phyloP scores from a whole-genome alignment of 2,888 invertebrate species.

The Holacanthella duospinosa region DNA sequence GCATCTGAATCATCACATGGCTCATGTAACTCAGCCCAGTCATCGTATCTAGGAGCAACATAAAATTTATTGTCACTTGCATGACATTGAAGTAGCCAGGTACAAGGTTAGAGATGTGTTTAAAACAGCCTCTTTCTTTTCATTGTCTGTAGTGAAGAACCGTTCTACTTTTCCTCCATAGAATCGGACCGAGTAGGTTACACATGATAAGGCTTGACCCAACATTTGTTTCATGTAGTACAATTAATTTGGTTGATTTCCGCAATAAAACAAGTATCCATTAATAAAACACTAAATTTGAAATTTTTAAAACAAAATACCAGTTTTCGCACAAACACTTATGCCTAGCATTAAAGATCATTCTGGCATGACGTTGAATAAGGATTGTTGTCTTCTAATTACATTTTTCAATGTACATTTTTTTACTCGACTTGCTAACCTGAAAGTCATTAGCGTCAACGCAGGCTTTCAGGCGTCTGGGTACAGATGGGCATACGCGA shows the following conservation, averaged over 20 bases:
- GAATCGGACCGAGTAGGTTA: constrained; percentile 39
- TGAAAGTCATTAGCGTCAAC: too few species aligned
- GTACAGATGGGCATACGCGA: too few species aligned
- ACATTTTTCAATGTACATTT: too few species aligned
- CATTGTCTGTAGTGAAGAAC: constrained; percentile 80
- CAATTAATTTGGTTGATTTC: constrained; percentile 83
- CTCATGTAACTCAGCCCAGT: constrained; percentile 57
- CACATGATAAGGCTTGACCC: constrained; percentile 63
- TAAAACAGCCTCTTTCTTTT: constrained; percentile 84
- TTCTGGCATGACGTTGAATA: too few species aligned
- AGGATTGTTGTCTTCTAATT: too few species aligned
- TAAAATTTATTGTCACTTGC: constrained; percentile 30
- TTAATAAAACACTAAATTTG: too few species aligned
- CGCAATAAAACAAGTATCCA: too few species aligned
- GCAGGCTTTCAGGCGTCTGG: too few species aligned
- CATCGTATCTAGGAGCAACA: constrained; percentile 65
- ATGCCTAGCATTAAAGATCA: too few species aligned
- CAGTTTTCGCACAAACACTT: too few species aligned
- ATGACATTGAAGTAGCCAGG: constrained; percentile 44
- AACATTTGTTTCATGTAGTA: constrained; percentile 93
- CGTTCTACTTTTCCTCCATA: constrained; percentile 48
- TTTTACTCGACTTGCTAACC: too few species aligned
- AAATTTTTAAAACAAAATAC: too few species aligned
- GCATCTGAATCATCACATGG: constrained; percentile 74
- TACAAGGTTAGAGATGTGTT: constrained; percentile 75